phyloP scores from a whole-genome alignment of 2,797 vertebrate species.

The Micromesistius poutassou region DNA sequence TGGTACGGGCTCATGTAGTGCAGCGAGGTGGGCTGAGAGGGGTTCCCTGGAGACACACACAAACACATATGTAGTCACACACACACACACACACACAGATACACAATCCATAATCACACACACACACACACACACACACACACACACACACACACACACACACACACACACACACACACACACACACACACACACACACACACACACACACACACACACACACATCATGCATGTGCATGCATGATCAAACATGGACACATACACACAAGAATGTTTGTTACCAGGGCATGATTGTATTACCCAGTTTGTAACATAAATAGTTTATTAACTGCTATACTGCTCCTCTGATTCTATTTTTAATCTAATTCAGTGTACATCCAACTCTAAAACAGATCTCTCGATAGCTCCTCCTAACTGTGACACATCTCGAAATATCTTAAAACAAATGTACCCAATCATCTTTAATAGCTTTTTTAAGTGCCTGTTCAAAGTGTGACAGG shows the following conservation, averaged over 20 bases:
- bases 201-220: background rate
- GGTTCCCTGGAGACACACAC: conserved; percentile 72
- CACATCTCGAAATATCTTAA: background rate
- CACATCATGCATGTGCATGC: background rate
- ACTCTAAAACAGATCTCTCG: background rate
- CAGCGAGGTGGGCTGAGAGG: conserved; percentile 86
- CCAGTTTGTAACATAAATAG: background rate
- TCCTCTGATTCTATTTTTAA: background rate
- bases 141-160: background rate
- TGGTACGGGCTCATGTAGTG: conserved; percentile 91
- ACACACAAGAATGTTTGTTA: background rate
- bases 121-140: background rate
- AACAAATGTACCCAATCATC: background rate
- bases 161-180: background rate
- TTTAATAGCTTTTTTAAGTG: background rate
- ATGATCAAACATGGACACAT: background rate
- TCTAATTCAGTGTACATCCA: background rate
- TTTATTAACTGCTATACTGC: background rate
- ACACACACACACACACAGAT: conserved; percentile 5
- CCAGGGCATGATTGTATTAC: background rate
- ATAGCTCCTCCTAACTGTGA: background rate
- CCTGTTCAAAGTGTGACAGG: background rate
- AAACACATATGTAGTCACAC: background rate
- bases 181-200: background rate
- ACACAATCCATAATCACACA: background rate